These are phyloP conservation scores for Drosophila infuscata DNA, from an alignment of 2,888 invertebrate genomes.

Conservation along the genomic window DNA sequence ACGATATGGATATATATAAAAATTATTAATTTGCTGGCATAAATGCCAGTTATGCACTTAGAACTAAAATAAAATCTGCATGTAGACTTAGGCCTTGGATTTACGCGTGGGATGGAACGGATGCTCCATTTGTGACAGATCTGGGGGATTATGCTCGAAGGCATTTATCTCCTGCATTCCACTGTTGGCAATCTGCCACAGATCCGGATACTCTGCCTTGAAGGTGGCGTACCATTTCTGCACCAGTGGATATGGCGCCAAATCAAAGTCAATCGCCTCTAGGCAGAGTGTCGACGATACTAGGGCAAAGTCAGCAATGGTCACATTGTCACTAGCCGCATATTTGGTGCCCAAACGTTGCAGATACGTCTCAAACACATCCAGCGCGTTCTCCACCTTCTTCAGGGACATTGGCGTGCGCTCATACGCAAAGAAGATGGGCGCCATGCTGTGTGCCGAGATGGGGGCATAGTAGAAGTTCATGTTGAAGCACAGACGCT, in stretches of 20 bases:
- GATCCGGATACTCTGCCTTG: slow-evolving; percentile 88
- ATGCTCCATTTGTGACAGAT: slow-evolving; percentile 89
- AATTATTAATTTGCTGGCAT: slow-evolving; percentile 9
- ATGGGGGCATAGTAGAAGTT: slow-evolving; percentile 91
- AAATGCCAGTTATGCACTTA: slow-evolving; percentile 12
- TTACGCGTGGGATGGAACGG: slow-evolving; percentile 90
- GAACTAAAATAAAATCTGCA: slow-evolving; percentile 4
- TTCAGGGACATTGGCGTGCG: slow-evolving; percentile 89
- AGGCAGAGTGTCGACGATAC: slow-evolving; percentile 90
- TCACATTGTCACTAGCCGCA: slow-evolving; percentile 89
- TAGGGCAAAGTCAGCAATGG: slow-evolving; percentile 91
- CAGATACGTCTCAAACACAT: slow-evolving; percentile 89
- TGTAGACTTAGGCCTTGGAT: slow-evolving; percentile 59
- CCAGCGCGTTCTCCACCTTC: slow-evolving; percentile 89
- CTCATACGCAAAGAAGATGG: slow-evolving; percentile 91
- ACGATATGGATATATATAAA: background rate
- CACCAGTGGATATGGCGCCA: slow-evolving; percentile 87
- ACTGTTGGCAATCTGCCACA: slow-evolving; percentile 89
- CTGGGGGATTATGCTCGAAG: slow-evolving; percentile 90
- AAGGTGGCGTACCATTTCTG: slow-evolving; percentile 90
- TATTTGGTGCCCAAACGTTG: slow-evolving; percentile 87
- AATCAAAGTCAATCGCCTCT: slow-evolving; percentile 89
- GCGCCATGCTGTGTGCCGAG: slow-evolving; percentile 87
- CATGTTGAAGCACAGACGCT: slow-evolving; percentile 91
- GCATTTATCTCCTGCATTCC: slow-evolving; percentile 89